Evolutionary conservation across 2,888 invertebrate genomes (phyloP).

Genomic region (Disparrhopalites patrizii): DNA sequence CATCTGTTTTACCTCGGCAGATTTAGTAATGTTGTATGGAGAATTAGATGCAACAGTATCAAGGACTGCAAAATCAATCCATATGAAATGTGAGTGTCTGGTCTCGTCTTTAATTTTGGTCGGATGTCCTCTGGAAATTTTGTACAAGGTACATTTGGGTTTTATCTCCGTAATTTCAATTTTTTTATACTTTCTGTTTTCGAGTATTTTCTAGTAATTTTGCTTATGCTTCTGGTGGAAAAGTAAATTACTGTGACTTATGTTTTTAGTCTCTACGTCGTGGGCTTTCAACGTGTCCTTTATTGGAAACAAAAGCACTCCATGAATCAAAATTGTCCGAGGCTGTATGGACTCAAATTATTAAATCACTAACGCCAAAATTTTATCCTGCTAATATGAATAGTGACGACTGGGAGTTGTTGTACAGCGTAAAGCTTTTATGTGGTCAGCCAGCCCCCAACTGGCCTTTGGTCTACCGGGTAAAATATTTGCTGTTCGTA

Average conservation of each 20-base stretch:
- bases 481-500: too few relatives aligned
- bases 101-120: conserved; percentile 69
- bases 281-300: conserved; percentile 42
- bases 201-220: background rate
- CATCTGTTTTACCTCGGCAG: conserved; percentile 65
- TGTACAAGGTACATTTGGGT: conserved; percentile 64
- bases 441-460: conserved; percentile 39
- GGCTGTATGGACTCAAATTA: conserved; percentile 42
- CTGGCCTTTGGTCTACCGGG: conserved; percentile 46
- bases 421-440: conserved; percentile 41
- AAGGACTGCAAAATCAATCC: conserved; percentile 72
- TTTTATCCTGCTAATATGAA: conserved; percentile 37
- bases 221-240: background rate
- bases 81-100: conserved; percentile 75
- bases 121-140: conserved; percentile 68
- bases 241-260: background rate
- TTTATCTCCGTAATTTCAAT: background rate
- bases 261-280: conserved; percentile 42
- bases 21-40: conserved; percentile 53
- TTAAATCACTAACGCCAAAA: conserved; percentile 38
- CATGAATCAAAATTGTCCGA: conserved; percentile 36
- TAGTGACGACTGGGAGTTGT: conserved; percentile 39
- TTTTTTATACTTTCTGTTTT: background rate
- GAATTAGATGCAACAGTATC: conserved; percentile 39
- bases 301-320: conserved; percentile 37